Conservation (phyloP, 2,888 invertebrate genomes). For the Sturmia bella region DNA sequence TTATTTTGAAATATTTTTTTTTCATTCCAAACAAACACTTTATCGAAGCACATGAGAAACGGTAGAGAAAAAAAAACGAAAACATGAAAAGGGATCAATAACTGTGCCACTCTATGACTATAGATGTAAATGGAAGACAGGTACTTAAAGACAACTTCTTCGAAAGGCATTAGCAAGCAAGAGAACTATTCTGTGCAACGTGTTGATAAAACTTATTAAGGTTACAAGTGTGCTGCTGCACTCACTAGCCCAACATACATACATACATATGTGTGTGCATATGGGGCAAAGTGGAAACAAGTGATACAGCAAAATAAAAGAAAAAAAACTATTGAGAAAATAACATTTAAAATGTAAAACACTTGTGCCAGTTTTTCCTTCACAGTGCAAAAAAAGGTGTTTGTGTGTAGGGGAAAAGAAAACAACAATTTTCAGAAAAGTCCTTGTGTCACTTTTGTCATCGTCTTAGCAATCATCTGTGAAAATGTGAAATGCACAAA, state of each 20-base stretch:
- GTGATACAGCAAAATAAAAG: neutral
- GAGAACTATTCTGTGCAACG: neutral
- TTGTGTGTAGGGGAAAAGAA: neutral
- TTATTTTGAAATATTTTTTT: constrained; percentile 20
- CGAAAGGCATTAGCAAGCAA: neutral
- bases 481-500: constrained; percentile 11
- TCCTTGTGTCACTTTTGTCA: constrained; percentile 18
- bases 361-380: constrained; percentile 19
- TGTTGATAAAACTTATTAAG: constrained; percentile 49
- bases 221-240: constrained; percentile 19
- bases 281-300: neutral
- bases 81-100: constrained; percentile 38
- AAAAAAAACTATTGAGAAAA: constrained; percentile 18
- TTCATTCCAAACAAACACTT: constrained; percentile 28
- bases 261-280: neutral
- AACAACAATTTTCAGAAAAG: neutral
- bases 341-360: constrained; percentile 41
- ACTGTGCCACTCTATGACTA: constrained; percentile 20
- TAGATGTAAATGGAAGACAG: constrained; percentile 36
- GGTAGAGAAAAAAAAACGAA: neutral
- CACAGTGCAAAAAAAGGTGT: neutral
- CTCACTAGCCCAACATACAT: too few species aligned
- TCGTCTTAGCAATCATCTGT: constrained; percentile 11
- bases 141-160: constrained; percentile 30
- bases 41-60: too few species aligned